Conservation (phyloP, 23 tunicate genomes). For the Trididemnum miniatum region DNA sequence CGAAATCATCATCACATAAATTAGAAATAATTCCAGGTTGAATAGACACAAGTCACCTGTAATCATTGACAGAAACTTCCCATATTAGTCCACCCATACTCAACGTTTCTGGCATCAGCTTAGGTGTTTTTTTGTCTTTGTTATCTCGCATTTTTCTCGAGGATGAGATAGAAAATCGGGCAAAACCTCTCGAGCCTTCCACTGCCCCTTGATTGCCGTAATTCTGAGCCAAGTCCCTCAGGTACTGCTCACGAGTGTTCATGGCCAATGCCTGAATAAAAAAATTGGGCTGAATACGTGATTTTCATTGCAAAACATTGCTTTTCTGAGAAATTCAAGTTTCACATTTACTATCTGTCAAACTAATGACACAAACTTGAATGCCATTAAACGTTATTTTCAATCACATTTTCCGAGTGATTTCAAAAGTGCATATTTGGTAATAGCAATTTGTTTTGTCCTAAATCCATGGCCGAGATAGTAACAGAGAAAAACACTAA, state of each 20-base stretch:
- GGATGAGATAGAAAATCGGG: conserved; percentile 54
- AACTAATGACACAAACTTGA: too few species aligned
- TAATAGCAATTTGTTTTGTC: too few species aligned
- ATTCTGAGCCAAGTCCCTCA: conserved; percentile 58
- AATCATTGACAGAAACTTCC: conserved; percentile 69
- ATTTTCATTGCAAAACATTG: background rate
- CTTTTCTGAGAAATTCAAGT: too few species aligned
- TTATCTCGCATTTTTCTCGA: conserved; percentile 65
- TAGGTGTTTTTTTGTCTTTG: conserved; percentile 63
- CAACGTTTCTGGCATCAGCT: conserved; percentile 46
- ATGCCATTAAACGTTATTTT: too few species aligned
- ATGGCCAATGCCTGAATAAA: conserved; percentile 71
- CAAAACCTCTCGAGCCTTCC: conserved; percentile 44
- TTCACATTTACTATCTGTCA: too few species aligned
- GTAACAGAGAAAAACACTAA: too few species aligned
- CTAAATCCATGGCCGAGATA: too few species aligned
- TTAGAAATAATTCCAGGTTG: background rate
- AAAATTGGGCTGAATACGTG: background rate
- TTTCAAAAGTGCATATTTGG: too few species aligned
- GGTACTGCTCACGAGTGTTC: conserved; percentile 94
- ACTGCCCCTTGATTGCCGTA: conserved; percentile 47
- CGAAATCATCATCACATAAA: too few species aligned
- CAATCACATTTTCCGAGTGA: too few species aligned
- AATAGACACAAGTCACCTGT: conserved; percentile 44
- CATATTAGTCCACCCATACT: conserved; percentile 76